Base-by-base conservation (phyloP, 2,797 vertebrate species). In the Rallus crepitans region DNA sequence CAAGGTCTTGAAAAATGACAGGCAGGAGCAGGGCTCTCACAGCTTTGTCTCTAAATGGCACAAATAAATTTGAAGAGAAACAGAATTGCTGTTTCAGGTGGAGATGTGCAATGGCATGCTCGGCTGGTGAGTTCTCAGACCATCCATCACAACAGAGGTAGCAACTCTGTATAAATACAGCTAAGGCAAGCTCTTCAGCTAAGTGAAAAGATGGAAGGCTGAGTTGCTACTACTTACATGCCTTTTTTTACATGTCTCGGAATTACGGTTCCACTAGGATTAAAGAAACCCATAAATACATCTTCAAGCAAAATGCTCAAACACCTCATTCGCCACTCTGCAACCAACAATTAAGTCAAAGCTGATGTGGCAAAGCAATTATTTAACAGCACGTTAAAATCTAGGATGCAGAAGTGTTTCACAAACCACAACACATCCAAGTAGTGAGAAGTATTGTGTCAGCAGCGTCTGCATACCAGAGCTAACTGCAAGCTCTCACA, bases 41-140 rank as follows among this genome's bases (percentile, higher is more conserved):
- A 55, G 55, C 45, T 53, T 50, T 81, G 25, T 77, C 64, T 45
- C n/a, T 55, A 21, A 31, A 37, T 35, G 39, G 19, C 59, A 71
- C 39, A 50, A 83, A 77, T n/a, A 50, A 71, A 57, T 52, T 45
- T 33, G 57, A 55, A 55, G 45, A 80, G 45, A 76, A 81, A 55
- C 11, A 68, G 59, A 80, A 64, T 64, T 76, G 31, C 39, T 37
- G 18, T n/a, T 89, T 80, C 64, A 64, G 24, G 30, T 50, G 25
- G 0, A 0, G 33, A 28, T 37, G 47, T 9, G 37, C 40, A 66
- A 27, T 0, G 0, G 28, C 63, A 57, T 40, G 35, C 27, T 47
- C 47, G 18, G 24, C 20, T 63, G 42, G 12, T 19, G 13, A 8
- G 15, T 57, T 68, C 60, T 88, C 42, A 53, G 37, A 69, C 15